Percentiles rank a stretch among this genome's conserved stretches.
Conservation (phyloP, 1,140 invertebrate genomes). For the Drosophila hydei region DNA sequence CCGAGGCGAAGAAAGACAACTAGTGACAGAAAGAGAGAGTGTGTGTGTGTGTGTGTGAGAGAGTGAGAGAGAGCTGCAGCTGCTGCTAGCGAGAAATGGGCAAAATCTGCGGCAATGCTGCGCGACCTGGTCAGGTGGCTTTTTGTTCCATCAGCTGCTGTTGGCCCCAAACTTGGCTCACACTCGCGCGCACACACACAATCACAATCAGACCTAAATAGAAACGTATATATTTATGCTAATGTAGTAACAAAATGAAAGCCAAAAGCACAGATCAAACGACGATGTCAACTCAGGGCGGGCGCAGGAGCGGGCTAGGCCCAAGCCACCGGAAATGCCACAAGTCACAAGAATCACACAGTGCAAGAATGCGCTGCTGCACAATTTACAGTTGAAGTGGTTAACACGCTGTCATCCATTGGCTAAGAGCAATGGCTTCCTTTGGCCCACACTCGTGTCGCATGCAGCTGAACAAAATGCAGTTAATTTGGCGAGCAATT, state of each 20-base stretch:
- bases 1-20: conserved; percentile 2
- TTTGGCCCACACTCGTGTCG: conserved; percentile 2
- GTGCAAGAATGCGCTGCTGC: conserved; percentile 12
- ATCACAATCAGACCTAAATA: conserved; percentile 23
- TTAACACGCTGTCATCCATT: conserved; percentile 21
- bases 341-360: conserved; percentile 21
- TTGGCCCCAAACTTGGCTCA: conserved; percentile 29
- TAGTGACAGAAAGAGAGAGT: neutral
- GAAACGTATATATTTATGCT: conserved; percentile 43
- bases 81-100: conserved; percentile 23
- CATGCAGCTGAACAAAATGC: conserved; percentile 18
- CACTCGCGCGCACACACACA: neutral
- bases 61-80: conserved; percentile 8
- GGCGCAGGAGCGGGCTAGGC: no score
- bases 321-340: conserved; percentile 14
- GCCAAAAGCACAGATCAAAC: conserved; percentile 3
- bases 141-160: conserved; percentile 18
- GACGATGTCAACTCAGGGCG: conserved; percentile 3
- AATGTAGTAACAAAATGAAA: conserved; percentile 44
- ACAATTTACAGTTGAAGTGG: conserved; percentile 27
- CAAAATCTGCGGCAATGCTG: conserved; percentile 17
- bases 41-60: neutral
- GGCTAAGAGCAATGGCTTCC: conserved; percentile 17
- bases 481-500: conserved; percentile 61
- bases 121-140: conserved; percentile 43